phyloP scores from a whole-genome alignment of 2,113 vertebrate genomes.

The Pipa parva region DNA sequence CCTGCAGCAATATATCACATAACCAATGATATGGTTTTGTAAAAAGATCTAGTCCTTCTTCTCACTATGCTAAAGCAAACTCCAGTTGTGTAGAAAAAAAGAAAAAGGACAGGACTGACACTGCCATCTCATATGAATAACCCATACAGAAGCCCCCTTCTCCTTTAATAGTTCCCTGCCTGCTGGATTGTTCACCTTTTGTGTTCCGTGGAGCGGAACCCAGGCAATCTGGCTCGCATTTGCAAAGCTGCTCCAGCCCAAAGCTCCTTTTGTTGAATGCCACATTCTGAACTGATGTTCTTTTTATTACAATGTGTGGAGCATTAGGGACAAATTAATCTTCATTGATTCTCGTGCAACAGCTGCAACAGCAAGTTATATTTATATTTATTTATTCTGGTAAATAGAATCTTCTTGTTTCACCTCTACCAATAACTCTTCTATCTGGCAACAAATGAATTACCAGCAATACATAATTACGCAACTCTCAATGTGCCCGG shows the following conservation, averaged over 20 bases:
- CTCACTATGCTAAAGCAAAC: not conserved
- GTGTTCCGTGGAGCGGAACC: conserved; percentile 10
- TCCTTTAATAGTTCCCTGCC: not conserved
- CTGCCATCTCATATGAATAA: not conserved
- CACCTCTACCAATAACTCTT: not conserved
- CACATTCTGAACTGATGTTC: not conserved
- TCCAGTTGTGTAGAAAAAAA: not conserved
- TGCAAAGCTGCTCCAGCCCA: not conserved
- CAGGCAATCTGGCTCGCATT: conserved; percentile 4
- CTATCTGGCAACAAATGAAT: not conserved
- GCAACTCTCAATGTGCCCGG: not conserved
- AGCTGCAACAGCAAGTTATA: not conserved
- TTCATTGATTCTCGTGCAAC: not conserved
- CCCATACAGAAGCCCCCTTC: not conserved
- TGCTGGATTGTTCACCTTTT: not conserved
- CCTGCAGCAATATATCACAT: not conserved
- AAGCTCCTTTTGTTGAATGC: not conserved
- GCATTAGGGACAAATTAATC: not conserved
- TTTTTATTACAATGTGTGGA: conserved; percentile 5
- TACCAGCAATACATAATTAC: not conserved
- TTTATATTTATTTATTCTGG: conserved; percentile 1
- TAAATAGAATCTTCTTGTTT: not conserved
- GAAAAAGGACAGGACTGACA: not conserved
- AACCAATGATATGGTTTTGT: not conserved
- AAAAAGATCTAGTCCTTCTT: not conserved